phyloP scores from a whole-genome alignment of 1,140 invertebrate genomes.

The Saccostrea cuccullata region DNA sequence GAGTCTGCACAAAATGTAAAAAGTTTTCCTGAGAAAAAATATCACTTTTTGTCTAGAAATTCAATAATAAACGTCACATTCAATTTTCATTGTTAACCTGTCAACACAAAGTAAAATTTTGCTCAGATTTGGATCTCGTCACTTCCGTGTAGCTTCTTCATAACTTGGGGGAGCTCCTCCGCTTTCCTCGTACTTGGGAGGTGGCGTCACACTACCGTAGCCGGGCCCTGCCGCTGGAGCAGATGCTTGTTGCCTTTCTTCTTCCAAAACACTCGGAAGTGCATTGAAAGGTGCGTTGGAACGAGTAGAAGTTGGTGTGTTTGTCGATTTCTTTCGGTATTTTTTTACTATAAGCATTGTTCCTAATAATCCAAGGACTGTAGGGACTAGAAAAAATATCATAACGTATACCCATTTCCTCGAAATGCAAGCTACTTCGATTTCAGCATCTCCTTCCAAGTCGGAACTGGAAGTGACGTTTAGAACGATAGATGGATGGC shows the following conservation, averaged over 20 bases:
- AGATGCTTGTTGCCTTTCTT: not conserved
- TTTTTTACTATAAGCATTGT: not conserved
- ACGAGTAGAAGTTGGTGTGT: not conserved
- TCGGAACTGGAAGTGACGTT: slow-evolving; percentile 8
- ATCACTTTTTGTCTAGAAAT: too few relatives aligned
- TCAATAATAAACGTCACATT: too few relatives aligned
- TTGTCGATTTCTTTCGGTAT: not conserved
- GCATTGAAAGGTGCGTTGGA: not conserved
- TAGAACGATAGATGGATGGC: not conserved
- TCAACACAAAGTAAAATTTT: too few relatives aligned
- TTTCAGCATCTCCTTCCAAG: not conserved
- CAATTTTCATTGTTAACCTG: too few relatives aligned
- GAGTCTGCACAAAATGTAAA: too few relatives aligned
- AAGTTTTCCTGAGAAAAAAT: too few relatives aligned
- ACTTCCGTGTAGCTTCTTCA: slow-evolving; percentile 9
- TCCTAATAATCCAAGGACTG: not conserved
- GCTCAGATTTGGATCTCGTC: not conserved
- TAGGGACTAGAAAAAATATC: not conserved
- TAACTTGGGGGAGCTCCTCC: not conserved
- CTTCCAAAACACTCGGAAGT: not conserved
- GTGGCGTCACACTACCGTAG: not conserved
- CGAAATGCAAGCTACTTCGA: slow-evolving; percentile 11
- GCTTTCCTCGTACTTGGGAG: not conserved
- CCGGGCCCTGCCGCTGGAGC: not conserved
- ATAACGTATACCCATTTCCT: not conserved